Evolutionary conservation across 2,888 invertebrate species (phyloP).

Genomic region (Diaprepes abbreviatus): DNA sequence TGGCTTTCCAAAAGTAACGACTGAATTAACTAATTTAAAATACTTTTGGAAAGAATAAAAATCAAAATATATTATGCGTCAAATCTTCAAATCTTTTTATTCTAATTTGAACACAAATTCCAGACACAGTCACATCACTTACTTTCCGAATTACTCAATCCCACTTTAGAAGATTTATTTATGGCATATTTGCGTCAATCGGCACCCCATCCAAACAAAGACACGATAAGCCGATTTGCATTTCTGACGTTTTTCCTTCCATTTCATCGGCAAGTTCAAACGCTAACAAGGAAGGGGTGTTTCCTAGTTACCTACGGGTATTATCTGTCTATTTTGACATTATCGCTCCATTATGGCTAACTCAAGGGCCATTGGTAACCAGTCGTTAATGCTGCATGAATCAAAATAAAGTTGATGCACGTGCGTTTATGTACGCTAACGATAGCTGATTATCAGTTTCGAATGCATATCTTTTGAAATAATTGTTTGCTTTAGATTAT

Average conservation of each 20-base stretch:
- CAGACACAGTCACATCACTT: neutral
- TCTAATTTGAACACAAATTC: no score
- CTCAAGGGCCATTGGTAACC: conserved; percentile 20
- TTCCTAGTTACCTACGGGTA: conserved; percentile 38
- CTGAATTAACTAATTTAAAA: no score
- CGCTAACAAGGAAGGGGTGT: conserved; percentile 42
- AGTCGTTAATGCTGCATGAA: conserved; percentile 15
- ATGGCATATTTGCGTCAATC: conserved; percentile 17
- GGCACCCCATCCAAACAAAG: conserved; percentile 14
- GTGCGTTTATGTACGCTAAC: conserved; percentile 28
- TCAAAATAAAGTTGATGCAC: conserved; percentile 37
- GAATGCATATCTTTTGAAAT: neutral
- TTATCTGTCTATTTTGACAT: conserved; percentile 32
- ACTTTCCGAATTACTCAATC: conserved; percentile 7
- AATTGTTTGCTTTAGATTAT: conserved; percentile 56
- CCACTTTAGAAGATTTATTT: conserved; percentile 24
- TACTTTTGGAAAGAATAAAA: no score
- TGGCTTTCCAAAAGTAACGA: no score
- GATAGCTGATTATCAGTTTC: no score
- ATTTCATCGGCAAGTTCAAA: conserved; percentile 27
- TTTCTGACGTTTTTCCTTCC: conserved; percentile 50
- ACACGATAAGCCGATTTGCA: conserved; percentile 54
- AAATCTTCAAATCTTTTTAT: no score
- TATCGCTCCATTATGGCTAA: conserved; percentile 6
- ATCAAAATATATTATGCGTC: no score